Evolutionary conservation across 2,888 invertebrate species (phyloP), one percentile per base, ranked within the genome.

Genomic region (Rhagophthalmus giganteus): DNA sequence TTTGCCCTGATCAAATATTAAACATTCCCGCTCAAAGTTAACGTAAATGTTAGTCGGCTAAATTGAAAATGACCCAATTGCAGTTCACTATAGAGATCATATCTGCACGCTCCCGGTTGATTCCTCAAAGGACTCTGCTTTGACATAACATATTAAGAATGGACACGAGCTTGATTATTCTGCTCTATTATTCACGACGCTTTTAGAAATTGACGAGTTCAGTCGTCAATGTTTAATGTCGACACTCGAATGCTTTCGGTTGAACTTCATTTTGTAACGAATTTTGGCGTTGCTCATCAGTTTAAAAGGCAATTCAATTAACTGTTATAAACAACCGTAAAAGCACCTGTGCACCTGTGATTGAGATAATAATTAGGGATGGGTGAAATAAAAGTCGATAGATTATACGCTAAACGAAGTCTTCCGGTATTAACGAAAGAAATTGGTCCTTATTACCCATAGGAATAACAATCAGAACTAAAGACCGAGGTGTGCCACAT

Each of bases 1-100:
- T 68, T 68, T 65, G 61, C 60, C 59, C 54, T 65, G 64, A 59
- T 67, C 66, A 68, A 68, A 68, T 66, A 68, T 68, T 68, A 65
- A 68, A 60, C 63, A 64, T 59, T 60, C 60, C 60, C 54, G 60
- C 65, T 59, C 57, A 54, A 41, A 49, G 37, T 40, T 41, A 45
- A 40, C 57, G 41, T 55, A 53, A 54, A 52, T 44, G 51, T 51
- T 55, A 39, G 20, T 24, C 15, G 28, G 13, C 20, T 10, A 20
- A 8, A 28, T 35, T 9, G 31, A 38, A 7, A 40, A 40, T 35
- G 24, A 37, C 40, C 28, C 15, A 45, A 42, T 34, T 27, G 31
- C 11, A 10, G n/a, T 14, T 26, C 16, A 34, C 50, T 10, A 37
- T 39, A 34, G 16, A 26, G 44, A 10, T 15, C 10, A 45, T 11